These are phyloP conservation scores for Eospalax fontanierii DNA, from an alignment of 2,797 vertebrate genomes.

Conservation along the genomic window DNA sequence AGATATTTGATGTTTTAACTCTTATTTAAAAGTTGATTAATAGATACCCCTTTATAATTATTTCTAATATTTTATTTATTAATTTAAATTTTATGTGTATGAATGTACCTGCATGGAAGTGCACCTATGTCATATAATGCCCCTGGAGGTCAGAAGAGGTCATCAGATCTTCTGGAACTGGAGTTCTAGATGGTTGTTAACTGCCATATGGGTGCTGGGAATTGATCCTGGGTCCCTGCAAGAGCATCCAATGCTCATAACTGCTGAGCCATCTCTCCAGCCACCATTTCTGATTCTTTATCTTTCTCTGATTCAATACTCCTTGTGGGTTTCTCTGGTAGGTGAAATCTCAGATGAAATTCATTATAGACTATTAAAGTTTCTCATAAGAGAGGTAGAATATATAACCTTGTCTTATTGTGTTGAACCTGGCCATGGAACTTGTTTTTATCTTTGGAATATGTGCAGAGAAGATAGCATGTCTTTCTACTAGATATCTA, in stretches of 20 bases:
- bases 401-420: neutral
- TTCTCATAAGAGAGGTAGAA: neutral
- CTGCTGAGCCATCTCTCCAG: too few species aligned
- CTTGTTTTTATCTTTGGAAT: neutral
- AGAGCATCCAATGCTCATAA: too few species aligned
- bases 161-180: too few species aligned
- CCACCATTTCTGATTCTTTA: neutral
- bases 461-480: neutral
- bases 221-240: too few species aligned
- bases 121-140: too few species aligned
- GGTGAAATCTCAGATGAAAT: neutral
- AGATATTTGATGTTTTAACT: neutral
- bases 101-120: too few species aligned
- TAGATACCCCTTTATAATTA: neutral
- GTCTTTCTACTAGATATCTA: neutral
- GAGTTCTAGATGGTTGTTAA: too few species aligned
- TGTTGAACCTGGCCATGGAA: neutral
- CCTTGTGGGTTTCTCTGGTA: neutral
- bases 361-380: neutral
- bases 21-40: neutral
- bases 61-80: too few species aligned
- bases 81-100: too few species aligned
- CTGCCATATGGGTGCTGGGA: too few species aligned
- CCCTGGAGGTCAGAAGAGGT: too few species aligned
- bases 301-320: neutral